Conservation (phyloP, 2,113 vertebrate genomes). For the Ancistrus triradiatus region DNA sequence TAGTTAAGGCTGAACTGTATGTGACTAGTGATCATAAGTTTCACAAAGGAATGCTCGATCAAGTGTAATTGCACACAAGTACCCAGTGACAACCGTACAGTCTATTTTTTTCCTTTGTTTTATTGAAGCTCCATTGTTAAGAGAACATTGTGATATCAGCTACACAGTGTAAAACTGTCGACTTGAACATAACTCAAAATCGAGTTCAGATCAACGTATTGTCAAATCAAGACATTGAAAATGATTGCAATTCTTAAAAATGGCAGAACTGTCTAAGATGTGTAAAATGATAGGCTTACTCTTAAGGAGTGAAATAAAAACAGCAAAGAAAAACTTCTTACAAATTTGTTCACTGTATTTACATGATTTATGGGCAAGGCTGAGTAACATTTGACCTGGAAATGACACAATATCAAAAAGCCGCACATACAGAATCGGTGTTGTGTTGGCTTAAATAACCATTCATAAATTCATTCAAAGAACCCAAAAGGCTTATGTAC, state of each 20-base stretch:
- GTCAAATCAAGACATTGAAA: conserved; percentile 44
- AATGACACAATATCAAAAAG: conserved; percentile 39
- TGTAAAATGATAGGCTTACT: conserved; percentile 50
- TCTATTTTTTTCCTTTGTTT: conserved; percentile 49
- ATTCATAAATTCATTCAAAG: conserved; percentile 42
- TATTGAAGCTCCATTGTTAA: conserved; percentile 69
- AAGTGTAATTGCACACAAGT: too few species aligned
- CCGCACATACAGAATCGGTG: conserved; percentile 25
- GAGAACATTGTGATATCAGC: conserved; percentile 62
- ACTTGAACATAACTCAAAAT: neutral
- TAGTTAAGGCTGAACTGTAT: too few species aligned
- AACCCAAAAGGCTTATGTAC: conserved; percentile 49
- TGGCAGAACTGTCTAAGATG: conserved; percentile 23
- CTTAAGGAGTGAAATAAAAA: conserved; percentile 54
- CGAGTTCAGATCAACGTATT: neutral
- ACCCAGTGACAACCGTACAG: conserved; percentile 26
- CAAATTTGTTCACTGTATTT: conserved; percentile 51
- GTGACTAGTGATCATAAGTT: neutral
- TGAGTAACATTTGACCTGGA: conserved; percentile 33
- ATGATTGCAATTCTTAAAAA: conserved; percentile 47
- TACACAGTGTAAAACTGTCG: conserved; percentile 55
- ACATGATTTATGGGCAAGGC: conserved; percentile 45
- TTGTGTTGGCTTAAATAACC: conserved; percentile 23
- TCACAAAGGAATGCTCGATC: too few species aligned
- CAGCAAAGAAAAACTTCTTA: conserved; percentile 49